Base-by-base conservation (phyloP, 2,797 vertebrate genomes). In the Knipowitschia caucasica region DNA sequence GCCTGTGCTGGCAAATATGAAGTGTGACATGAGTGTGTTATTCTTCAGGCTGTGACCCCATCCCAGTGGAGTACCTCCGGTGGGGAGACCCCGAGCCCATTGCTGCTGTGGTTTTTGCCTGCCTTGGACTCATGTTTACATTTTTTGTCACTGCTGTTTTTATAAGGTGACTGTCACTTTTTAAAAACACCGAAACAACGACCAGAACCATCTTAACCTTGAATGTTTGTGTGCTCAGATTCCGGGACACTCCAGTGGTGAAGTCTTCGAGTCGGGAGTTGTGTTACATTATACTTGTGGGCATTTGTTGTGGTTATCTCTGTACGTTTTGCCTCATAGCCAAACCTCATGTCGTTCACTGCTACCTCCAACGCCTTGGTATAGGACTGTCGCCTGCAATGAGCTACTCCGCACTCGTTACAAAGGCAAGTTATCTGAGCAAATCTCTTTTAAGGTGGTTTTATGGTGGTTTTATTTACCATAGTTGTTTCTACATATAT, bases 21-120 rank as follows among this genome's bases (percentile, higher is more conserved):
- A 55, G 14, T 20, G 25, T 29, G 34, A 52, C 27, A 5, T 18
- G 11, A 21, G 24, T 20, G 1, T 52, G 4, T 51, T 23, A 11
- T 8, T 29, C 14, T n/a, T 3, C 72, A 99, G 97, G 94, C 59
- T 99, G 96, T 72, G 92, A 94, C 70, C 85, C 90, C 24, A 96
- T 99, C 56, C 96, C 95, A 7, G 95, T 99, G 17, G 90, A 96
- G 69, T 99, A 93, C 59, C 93, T 99, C 54, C 89, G 93, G 26
- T 99, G 97, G 97, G 94, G 94, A 0, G 96, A 99, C 65, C 97
- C 97, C 0, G 97, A 99, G 64, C 96, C 96, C 15, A 96, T 99
- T 10, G 97, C 95, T 43, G 97, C 97, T 0, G 92, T 99, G 40
- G 96, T 96, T 50, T 99, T 99, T 61, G 92, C 97, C 74, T 99